Percentiles rank a stretch among this genome's conserved stretches.
phyloP scores from a whole-genome alignment of 2,797 vertebrate species.

The Amphiprion clarkii region DNA sequence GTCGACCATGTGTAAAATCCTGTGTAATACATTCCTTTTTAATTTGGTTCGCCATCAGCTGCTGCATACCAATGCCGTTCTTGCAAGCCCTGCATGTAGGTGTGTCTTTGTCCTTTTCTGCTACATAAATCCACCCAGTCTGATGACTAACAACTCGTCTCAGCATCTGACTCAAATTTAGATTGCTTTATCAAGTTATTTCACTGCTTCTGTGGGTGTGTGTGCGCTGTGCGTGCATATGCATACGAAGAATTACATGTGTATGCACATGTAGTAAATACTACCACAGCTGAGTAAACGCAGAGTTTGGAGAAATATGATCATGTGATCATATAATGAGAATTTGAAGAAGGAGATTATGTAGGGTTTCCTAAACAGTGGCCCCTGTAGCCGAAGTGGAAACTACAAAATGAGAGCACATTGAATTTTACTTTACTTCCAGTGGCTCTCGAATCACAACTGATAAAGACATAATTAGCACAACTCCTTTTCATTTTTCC shows the following conservation, averaged over 20 bases:
- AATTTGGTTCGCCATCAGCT: slow-evolving; percentile 59
- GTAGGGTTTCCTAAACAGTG: neutral
- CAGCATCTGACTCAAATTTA: slow-evolving; percentile 29
- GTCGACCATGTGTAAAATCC: slow-evolving; percentile 70
- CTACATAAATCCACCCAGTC: slow-evolving; percentile 2
- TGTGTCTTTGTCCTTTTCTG: slow-evolving; percentile 10
- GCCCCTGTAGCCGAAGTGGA: neutral
- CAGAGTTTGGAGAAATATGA: neutral
- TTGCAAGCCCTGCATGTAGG: slow-evolving; percentile 19
- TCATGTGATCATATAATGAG: neutral
- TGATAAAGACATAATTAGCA: neutral
- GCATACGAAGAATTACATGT: too few relatives aligned
- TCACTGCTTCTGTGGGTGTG: neutral
- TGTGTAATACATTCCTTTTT: slow-evolving; percentile 75
- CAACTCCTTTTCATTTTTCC: neutral
- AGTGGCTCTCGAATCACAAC: neutral
- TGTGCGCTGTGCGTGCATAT: neutral
- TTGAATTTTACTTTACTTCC: neutral
- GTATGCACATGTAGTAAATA: neutral
- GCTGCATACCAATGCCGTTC: slow-evolving; percentile 61
- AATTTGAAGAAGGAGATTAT: neutral
- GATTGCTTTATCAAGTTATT: slow-evolving; percentile 29
- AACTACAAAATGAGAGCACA: neutral
- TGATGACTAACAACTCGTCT: slow-evolving; percentile 11
- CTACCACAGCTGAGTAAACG: neutral